These are phyloP conservation scores for Amphibalanus amphitrite DNA, from an alignment of 1,140 invertebrate genomes.

Conservation along the genomic window DNA sequence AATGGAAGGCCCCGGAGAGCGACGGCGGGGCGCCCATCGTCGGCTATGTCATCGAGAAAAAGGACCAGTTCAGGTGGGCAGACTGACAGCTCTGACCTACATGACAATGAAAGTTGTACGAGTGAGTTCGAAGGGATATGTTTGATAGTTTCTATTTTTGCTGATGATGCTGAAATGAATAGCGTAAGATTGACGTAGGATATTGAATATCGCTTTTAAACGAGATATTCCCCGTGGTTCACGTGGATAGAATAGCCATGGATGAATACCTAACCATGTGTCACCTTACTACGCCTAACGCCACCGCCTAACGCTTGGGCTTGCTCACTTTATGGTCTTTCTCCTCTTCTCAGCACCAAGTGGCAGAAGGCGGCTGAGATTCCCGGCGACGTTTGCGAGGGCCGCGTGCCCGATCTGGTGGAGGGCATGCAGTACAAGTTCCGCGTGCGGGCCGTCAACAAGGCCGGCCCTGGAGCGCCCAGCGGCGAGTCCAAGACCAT, in stretches of 20 bases:
- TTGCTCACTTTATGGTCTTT: no score
- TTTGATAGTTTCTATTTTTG: no score
- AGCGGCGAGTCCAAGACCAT: slow-evolving; percentile 63
- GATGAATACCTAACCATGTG: no score
- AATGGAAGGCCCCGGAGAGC: slow-evolving; percentile 71
- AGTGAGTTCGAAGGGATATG: no score
- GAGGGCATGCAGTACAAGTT: slow-evolving; percentile 95
- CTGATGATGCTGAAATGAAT: no score
- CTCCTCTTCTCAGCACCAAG: slow-evolving; percentile 42
- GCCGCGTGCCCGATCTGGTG: slow-evolving; percentile 68
- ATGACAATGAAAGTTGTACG: slow-evolving; percentile 18
- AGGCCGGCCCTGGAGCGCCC: slow-evolving; percentile 82
- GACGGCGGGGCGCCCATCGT: slow-evolving; percentile 90
- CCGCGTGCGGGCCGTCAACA: slow-evolving; percentile 85
- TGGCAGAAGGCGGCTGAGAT: slow-evolving; percentile 78
- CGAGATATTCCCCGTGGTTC: no score
- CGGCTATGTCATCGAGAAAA: slow-evolving; percentile 91
- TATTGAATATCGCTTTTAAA: no score
- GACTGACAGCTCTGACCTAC: slow-evolving; percentile 57
- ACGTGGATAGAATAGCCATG: no score
- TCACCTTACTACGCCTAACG: no score
- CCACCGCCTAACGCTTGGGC: no score
- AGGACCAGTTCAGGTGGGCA: slow-evolving; percentile 68
- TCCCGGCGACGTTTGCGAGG: slow-evolving; percentile 60
- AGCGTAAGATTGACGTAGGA: no score